phyloP scores from a whole-genome alignment of 2,888 invertebrate genomes.

The Ditula angustiorana region DNA sequence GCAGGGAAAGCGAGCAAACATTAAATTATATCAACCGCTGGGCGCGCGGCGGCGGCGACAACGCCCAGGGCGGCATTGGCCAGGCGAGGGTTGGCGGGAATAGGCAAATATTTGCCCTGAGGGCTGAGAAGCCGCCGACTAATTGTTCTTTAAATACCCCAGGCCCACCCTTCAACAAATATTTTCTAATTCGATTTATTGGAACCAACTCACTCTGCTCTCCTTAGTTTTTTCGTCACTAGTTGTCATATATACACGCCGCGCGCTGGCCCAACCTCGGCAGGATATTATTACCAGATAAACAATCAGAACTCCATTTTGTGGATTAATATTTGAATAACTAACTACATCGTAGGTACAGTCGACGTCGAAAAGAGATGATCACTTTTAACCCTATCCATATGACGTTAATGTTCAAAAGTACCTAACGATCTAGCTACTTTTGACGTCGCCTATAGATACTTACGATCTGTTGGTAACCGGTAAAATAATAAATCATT shows the following conservation, averaged over 20 bases:
- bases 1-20: constrained; percentile 77
- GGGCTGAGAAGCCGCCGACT: constrained; percentile 81
- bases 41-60: constrained; percentile 50
- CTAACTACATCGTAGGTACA: constrained; percentile 16
- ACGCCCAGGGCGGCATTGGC: constrained; percentile 74
- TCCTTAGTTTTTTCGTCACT: constrained; percentile 58
- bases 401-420: neutral
- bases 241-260: constrained; percentile 44
- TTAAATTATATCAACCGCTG: constrained; percentile 74
- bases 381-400: neutral
- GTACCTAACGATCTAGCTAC: neutral
- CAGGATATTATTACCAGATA: constrained; percentile 63
- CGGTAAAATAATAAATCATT: constrained; percentile 10
- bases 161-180: constrained; percentile 77
- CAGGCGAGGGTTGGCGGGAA: constrained; percentile 82
- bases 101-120: constrained; percentile 80
- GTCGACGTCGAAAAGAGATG: neutral
- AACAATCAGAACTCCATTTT: constrained; percentile 51
- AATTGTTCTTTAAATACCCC: constrained; percentile 84
- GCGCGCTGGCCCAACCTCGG: constrained; percentile 52
- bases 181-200: constrained; percentile 80
- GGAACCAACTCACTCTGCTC: constrained; percentile 65
- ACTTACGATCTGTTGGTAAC: constrained; percentile 8
- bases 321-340: constrained; percentile 35
- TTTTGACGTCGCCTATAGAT: neutral